Evolutionary conservation across 2,888 invertebrate genomes (phyloP).

Genomic region (Tridacna gigas): DNA sequence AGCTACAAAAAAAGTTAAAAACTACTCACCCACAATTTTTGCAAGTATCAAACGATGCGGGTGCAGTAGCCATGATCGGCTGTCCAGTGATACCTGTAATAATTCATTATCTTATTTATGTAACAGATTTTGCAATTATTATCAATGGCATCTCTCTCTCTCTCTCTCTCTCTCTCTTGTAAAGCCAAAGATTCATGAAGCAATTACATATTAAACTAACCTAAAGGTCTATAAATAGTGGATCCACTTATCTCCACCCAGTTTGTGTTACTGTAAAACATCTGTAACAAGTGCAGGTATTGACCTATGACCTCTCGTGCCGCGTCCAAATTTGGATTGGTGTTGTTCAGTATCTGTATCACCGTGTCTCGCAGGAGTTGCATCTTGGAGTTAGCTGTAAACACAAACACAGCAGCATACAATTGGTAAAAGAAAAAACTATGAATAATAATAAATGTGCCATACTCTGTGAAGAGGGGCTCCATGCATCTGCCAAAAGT

Average conservation of each 20-base stretch:
- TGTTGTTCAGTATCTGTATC: slow-evolving; percentile 58
- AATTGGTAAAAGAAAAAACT: no score
- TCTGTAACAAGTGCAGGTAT: slow-evolving; percentile 72
- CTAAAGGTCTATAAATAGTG: slow-evolving; percentile 64
- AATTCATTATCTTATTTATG: no score
- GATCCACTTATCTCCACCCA: slow-evolving; percentile 70
- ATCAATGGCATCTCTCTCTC: neutral
- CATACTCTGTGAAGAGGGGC: no score
- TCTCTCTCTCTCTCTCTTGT: neutral
- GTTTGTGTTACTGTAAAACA: slow-evolving; percentile 77
- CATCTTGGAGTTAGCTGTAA: slow-evolving; percentile 59
- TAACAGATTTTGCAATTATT: no score
- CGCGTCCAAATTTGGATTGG: slow-evolving; percentile 62
- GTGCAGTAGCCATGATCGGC: slow-evolving; percentile 61
- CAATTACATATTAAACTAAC: slow-evolving; percentile 40
- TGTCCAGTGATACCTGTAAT: slow-evolving; percentile 65
- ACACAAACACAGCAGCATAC: neutral
- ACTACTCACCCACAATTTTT: slow-evolving; percentile 68
- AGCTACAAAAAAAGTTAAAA: neutral
- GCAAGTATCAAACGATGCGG: slow-evolving; percentile 65
- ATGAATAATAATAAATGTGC: no score
- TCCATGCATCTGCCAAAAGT: no score
- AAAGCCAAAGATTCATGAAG: neutral
- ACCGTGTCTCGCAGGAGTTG: slow-evolving; percentile 57
- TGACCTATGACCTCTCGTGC: slow-evolving; percentile 71